phyloP scores from a whole-genome alignment of 2,797 vertebrate genomes.

The Hyperoplus immaculatus region DNA sequence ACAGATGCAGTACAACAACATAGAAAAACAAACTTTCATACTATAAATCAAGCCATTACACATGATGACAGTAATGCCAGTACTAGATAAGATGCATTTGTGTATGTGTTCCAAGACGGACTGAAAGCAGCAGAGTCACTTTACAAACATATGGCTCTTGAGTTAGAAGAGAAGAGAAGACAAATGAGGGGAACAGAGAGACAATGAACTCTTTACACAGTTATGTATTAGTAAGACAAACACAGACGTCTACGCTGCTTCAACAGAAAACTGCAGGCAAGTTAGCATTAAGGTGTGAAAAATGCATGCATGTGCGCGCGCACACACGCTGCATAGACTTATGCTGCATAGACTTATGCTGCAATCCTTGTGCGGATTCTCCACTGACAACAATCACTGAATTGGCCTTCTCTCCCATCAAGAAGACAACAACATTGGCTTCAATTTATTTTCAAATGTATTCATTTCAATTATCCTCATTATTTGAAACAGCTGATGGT shows the following conservation, averaged over 20 bases:
- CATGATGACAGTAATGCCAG: slow-evolving; percentile 21
- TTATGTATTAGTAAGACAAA: slow-evolving; percentile 57
- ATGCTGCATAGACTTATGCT: background rate
- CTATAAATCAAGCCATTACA: background rate
- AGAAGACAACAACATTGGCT: too few relatives aligned
- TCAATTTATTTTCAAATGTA: too few relatives aligned
- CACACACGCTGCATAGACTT: background rate
- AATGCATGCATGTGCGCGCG: background rate
- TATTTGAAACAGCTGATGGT: too few relatives aligned
- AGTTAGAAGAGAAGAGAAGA: slow-evolving; percentile 24
- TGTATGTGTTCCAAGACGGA: slow-evolving; percentile 46
- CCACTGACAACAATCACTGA: background rate
- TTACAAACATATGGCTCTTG: slow-evolving; percentile 50
- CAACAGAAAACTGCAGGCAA: slow-evolving; percentile 23
- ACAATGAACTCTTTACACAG: slow-evolving; percentile 13
- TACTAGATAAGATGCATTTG: slow-evolving; percentile 30
- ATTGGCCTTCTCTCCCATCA: too few relatives aligned
- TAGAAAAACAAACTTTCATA: background rate
- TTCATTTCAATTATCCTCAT: too few relatives aligned
- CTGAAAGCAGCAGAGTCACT: slow-evolving; percentile 58
- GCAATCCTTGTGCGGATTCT: background rate
- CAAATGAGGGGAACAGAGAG: background rate
- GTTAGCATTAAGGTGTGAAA: slow-evolving; percentile 34
- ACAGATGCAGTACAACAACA: background rate
- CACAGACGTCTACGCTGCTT: slow-evolving; percentile 42